phyloP scores from a whole-genome alignment of 2,113 vertebrate genomes.

The Asarcornis scutulata region DNA sequence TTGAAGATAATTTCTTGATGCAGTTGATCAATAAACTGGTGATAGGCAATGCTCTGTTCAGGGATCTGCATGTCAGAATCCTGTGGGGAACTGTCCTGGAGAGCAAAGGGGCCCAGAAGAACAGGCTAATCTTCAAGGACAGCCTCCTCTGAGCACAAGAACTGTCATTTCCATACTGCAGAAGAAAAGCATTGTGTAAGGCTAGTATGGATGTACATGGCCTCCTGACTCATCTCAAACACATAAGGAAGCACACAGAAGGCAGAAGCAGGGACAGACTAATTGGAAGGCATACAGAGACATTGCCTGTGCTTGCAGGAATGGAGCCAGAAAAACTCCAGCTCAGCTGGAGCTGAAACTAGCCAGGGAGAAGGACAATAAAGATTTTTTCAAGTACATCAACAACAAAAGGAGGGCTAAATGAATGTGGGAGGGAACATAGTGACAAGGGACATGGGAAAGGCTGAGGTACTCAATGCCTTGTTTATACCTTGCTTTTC shows the following conservation, averaged over 20 bases:
- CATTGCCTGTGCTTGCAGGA: neutral
- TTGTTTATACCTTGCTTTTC: neutral
- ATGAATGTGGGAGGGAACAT: accelerated
- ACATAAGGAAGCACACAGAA: neutral
- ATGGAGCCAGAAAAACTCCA: neutral
- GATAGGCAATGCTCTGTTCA: neutral
- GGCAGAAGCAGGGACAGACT: neutral
- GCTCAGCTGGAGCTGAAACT: neutral
- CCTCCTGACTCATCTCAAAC: neutral
- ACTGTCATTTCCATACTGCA: neutral
- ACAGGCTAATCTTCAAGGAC: neutral
- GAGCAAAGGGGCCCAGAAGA: neutral
- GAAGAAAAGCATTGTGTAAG: neutral
- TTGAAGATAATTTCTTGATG: neutral
- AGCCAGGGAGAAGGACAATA: neutral
- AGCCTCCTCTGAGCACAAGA: neutral
- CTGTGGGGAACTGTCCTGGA: neutral
- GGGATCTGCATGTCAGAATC: neutral
- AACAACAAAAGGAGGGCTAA: neutral
- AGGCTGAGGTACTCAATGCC: neutral
- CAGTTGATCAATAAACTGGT: neutral
- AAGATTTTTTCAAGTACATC: neutral
- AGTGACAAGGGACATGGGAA: neutral
- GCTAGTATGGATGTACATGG: accelerated
- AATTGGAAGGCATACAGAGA: neutral